Conservation (phyloP, 2,113 vertebrate genomes). For the Centropristis striata region DNA sequence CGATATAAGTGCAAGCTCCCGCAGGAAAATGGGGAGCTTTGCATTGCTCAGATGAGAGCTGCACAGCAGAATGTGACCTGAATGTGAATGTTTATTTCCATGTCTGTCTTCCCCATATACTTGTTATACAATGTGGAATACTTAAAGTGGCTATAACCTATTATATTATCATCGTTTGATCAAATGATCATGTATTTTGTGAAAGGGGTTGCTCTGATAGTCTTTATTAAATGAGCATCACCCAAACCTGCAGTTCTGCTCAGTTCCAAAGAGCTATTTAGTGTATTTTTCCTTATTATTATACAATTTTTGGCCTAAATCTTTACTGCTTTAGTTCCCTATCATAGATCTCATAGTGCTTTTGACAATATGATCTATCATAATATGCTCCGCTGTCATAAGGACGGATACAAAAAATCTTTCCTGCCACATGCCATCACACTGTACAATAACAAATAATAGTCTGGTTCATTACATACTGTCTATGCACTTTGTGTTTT, state of each 20-base stretch:
- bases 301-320: no score
- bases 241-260: neutral
- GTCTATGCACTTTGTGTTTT: no score
- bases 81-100: slow-evolving; percentile 31
- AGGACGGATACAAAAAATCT: no score
- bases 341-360: no score
- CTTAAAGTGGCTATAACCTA: neutral
- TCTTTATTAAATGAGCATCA: neutral
- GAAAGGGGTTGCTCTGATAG: neutral
- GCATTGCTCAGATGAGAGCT: slow-evolving; percentile 35
- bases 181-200: neutral
- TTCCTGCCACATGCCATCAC: no score
- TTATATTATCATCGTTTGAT: neutral
- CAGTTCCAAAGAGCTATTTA: neutral
- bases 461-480: no score
- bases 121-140: neutral
- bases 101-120: neutral
- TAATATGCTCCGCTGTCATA: no score
- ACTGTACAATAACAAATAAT: no score
- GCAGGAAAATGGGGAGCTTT: slow-evolving; percentile 61
- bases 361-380: no score
- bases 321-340: no score
- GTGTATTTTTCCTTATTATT: neutral
- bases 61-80: slow-evolving; percentile 37
- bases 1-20: slow-evolving; percentile 41